phyloP scores from a whole-genome alignment of 2,797 vertebrate genomes.

The Nannoperca australis region DNA sequence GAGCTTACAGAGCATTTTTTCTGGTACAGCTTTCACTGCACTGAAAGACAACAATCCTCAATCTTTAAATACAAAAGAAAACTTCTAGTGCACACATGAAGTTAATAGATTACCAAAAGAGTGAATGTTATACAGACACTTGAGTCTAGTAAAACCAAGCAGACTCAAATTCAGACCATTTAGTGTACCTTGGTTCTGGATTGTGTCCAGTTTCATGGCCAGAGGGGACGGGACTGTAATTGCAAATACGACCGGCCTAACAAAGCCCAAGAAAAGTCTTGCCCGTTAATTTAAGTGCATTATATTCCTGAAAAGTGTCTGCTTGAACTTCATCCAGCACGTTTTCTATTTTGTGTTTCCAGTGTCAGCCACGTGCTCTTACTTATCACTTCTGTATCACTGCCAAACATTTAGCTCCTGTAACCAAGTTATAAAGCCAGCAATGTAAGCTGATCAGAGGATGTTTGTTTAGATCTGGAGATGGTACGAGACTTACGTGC shows the following conservation, averaged over 20 bases:
- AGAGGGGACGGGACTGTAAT: not conserved
- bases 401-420: not conserved
- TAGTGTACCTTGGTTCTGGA: not conserved
- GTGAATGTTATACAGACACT: not conserved
- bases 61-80: not conserved
- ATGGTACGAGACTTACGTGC: slow-evolving; percentile 1
- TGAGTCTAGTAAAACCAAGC: not conserved
- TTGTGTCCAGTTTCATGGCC: not conserved
- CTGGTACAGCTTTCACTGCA: not conserved
- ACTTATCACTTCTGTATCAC: not conserved
- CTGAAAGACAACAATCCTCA: not conserved
- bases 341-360: slow-evolving; percentile 5
- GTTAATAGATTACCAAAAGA: not conserved
- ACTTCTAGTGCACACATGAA: no score
- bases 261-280: not conserved
- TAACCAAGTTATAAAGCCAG: not conserved
- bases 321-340: not conserved
- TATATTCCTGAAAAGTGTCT: slow-evolving; percentile 1
- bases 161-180: not conserved
- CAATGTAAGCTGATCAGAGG: not conserved
- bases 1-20: slow-evolving; percentile 15
- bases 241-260: slow-evolving; percentile 5
- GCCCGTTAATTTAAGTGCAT: not conserved
- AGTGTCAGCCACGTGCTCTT: slow-evolving; percentile 17
- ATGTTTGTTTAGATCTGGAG: slow-evolving; percentile 5